Percentiles rank a stretch among this genome's conserved stretches.
These are phyloP conservation scores for Drosophila auraria DNA, from an alignment of 1,140 invertebrate species.

Conservation along the genomic window DNA sequence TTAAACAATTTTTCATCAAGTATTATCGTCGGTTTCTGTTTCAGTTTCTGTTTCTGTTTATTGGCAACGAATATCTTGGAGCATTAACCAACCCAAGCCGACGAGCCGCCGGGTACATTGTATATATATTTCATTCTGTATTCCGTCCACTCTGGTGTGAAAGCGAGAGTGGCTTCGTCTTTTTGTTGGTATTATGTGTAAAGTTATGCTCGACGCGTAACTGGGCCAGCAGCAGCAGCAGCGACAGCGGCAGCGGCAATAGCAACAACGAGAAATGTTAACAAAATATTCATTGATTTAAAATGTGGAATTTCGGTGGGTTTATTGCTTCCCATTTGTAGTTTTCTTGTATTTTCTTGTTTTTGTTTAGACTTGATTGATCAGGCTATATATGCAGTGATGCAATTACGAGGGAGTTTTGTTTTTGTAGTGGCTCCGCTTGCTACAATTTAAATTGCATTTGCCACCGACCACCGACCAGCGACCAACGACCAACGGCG, in stretches of 20 bases:
- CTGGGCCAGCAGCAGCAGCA: slow-evolving; percentile 39
- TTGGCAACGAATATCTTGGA: slow-evolving; percentile 32
- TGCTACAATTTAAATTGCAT: slow-evolving; percentile 28
- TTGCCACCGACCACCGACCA: background rate
- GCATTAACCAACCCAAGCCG: slow-evolving; percentile 20
- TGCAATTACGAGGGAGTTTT: slow-evolving; percentile 45
- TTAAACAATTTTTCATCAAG: slow-evolving; percentile 8
- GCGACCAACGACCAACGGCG: slow-evolving; percentile 12
- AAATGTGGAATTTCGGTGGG: slow-evolving; percentile 49
- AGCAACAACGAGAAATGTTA: slow-evolving; percentile 59
- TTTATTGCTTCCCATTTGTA: slow-evolving; percentile 41
- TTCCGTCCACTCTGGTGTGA: slow-evolving; percentile 67
- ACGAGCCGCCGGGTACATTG: background rate
- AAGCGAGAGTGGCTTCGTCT: slow-evolving; percentile 66
- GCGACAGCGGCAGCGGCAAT: background rate
- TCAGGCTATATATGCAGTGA: slow-evolving; percentile 27
- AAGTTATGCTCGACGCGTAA: slow-evolving; percentile 58
- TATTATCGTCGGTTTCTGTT: slow-evolving; percentile 19
- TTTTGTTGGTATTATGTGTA: slow-evolving; percentile 48
- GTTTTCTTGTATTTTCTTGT: slow-evolving; percentile 6
- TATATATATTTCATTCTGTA: slow-evolving; percentile 63
- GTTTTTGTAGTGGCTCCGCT: background rate
- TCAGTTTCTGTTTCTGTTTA: slow-evolving; percentile 36
- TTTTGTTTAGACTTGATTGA: slow-evolving; percentile 58
- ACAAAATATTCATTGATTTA: slow-evolving; percentile 78